These are phyloP conservation scores for Spilarctia lutea DNA, from an alignment of 2,888 invertebrate genomes.

Conservation along the genomic window DNA sequence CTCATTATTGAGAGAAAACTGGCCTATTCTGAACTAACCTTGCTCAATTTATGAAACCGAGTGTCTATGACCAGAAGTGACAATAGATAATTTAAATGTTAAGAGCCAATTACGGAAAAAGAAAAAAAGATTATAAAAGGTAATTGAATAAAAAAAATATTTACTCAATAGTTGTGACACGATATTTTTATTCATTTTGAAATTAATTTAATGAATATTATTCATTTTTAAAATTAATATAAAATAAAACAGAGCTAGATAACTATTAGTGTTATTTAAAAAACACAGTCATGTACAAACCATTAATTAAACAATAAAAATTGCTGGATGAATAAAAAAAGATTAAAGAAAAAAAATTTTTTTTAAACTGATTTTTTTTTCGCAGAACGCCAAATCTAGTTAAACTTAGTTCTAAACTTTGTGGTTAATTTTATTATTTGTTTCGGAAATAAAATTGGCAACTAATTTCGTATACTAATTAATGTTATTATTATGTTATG, in stretches of 20 bases:
- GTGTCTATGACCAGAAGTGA: neutral
- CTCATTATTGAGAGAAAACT: slow-evolving; percentile 1
- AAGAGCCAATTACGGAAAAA: no score
- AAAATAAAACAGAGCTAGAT: neutral
- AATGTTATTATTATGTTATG: no score
- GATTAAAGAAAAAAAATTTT: no score
- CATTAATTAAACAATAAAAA: neutral
- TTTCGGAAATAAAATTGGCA: no score
- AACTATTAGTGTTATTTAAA: neutral
- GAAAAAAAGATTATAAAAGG: no score
- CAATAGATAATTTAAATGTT: neutral
- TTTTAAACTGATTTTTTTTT: no score
- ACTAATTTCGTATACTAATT: no score
- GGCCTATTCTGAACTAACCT: neutral
- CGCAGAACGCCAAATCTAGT: no score
- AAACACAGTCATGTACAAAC: neutral
- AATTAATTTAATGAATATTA: no score
- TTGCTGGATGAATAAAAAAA: neutral
- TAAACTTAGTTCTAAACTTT: no score
- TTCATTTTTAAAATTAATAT: neutral
- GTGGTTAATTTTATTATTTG: no score
- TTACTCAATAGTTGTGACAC: neutral
- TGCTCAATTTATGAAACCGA: neutral
- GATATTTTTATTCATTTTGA: neutral
- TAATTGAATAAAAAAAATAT: neutral